Base-by-base conservation (phyloP, 1,140 invertebrate genomes). In the Atta cephalotes region DNA sequence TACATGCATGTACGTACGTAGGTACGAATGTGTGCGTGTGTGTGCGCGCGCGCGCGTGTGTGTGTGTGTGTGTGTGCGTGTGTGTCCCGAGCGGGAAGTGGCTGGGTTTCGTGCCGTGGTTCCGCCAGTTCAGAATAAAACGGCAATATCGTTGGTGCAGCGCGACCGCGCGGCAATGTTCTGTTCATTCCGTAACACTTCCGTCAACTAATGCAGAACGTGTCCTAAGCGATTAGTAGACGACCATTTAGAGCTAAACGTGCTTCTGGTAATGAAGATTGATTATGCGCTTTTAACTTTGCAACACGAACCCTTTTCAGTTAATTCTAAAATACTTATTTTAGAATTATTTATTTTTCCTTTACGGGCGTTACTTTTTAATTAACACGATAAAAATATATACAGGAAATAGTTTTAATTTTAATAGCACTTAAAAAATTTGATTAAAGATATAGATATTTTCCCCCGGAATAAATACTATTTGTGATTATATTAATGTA, bases 151-250 rank as follows among this genome's bases (percentile, higher is more conserved):
- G 65, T 28, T 58, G 31, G 72, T 28, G 71, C 51, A n/a, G 58
- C 58, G 21, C 45, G 77, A n/a, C 45, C 49, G 31, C 45, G 25
- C 65, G 65, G 39, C 80, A 74, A 51, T 76, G 56, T 35, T 51
- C 70, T 45, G 70, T 84, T 84, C 80, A 76, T 84, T 84, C 70
- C 56, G 70, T 62, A 84, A 84, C 80, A 74, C 39, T 84, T 76
- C 70, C 80, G 80, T 84, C 80, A 74, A 82, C 68, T 82, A 82
- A 82, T 56, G 39, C 56, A 56, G 25, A 74, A 71, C 70, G 56
- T 84, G 80, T 84, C 80, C 80, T 84, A 49, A 74, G 70, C 80
- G 80, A 76, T 84, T 84, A 84, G 63, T 84, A 84, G 39, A 84
- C 70, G 80, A 62, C 39, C 80, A 70, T 76, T 84, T 84, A 84